A percentile compares a stretch with the other conserved stretches of the same genome.
Evolutionary conservation across 1,140 invertebrate species (phyloP).

Genomic region (Pseudomyrmex cubaensis): DNA sequence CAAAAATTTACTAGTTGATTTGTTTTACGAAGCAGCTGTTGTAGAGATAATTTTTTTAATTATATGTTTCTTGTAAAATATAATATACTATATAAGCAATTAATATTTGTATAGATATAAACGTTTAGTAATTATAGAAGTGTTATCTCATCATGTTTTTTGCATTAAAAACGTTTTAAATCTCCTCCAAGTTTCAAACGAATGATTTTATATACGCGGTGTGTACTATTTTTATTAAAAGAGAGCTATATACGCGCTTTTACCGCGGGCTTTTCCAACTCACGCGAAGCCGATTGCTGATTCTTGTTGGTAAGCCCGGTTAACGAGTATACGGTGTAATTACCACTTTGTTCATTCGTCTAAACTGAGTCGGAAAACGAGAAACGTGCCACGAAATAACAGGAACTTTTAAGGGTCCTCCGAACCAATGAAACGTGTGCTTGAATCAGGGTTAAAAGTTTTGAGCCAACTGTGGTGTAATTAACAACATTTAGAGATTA

Average conservation of each 20-base stretch:
- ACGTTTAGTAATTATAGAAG: too few species aligned
- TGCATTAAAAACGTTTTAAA: too few species aligned
- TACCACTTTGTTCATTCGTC: constrained; percentile 50
- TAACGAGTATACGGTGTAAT: constrained; percentile 61
- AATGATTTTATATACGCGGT: too few species aligned
- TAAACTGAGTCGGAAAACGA: constrained; percentile 52
- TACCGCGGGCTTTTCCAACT: neutral
- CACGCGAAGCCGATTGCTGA: constrained; percentile 39
- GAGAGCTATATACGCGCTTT: too few species aligned
- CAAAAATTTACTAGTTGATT: neutral
- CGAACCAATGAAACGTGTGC: constrained; percentile 35
- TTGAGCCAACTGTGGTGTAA: constrained; percentile 52
- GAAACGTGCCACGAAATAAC: constrained; percentile 48
- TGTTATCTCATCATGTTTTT: too few species aligned
- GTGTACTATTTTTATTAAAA: too few species aligned
- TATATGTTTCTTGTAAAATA: too few species aligned
- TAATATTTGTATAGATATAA: too few species aligned
- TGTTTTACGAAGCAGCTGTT: too few species aligned
- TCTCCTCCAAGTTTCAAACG: too few species aligned
- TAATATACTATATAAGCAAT: too few species aligned
- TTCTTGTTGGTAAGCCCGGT: constrained; percentile 51
- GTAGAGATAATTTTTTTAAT: too few species aligned
- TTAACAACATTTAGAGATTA: constrained; percentile 69
- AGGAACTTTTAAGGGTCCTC: constrained; percentile 49
- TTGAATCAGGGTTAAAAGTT: constrained; percentile 67